A percentile compares a stretch with the other conserved stretches of the same genome.
Evolutionary conservation across 2,113 vertebrate genomes (phyloP).

Genomic region (Papio anubis): DNA sequence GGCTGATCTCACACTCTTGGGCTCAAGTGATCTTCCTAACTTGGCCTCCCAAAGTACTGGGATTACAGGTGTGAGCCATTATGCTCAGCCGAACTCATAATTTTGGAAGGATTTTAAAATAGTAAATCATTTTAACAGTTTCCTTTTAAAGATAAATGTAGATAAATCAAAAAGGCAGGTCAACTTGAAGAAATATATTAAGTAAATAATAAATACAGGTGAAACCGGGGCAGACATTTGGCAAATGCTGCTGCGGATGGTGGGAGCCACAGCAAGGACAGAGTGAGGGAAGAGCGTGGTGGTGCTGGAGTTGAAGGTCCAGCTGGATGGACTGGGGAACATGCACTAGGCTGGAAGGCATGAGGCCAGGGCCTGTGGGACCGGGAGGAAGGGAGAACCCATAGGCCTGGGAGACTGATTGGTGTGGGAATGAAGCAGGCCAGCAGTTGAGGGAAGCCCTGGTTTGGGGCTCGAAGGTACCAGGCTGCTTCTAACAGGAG

Average conservation of each 20-base stretch:
- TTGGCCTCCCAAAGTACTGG: too few relatives aligned
- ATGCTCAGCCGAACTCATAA: not conserved
- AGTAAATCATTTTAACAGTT: not conserved
- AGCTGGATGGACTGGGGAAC: not conserved
- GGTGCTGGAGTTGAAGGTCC: not conserved
- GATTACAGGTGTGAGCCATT: too few relatives aligned
- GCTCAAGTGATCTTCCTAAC: too few relatives aligned
- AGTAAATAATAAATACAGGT: not conserved
- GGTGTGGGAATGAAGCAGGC: not conserved
- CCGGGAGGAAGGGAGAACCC: not conserved
- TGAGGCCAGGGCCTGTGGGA: not conserved
- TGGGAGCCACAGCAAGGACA: not conserved
- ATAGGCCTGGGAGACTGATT: not conserved
- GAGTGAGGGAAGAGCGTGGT: not conserved
- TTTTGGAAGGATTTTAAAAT: not conserved
- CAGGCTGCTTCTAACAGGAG: not conserved
- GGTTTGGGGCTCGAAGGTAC: not conserved
- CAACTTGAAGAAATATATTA: not conserved
- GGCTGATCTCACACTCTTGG: too few relatives aligned
- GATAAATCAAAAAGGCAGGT: not conserved
- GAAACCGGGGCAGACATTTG: not conserved
- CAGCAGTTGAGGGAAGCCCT: not conserved
- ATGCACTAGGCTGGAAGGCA: too few relatives aligned
- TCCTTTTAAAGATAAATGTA: not conserved
- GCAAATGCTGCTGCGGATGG: not conserved